Evolutionary conservation across 2,888 invertebrate genomes (phyloP), one percentile per base, ranked within the genome.

Genomic region (Muschampia plurimacula): DNA sequence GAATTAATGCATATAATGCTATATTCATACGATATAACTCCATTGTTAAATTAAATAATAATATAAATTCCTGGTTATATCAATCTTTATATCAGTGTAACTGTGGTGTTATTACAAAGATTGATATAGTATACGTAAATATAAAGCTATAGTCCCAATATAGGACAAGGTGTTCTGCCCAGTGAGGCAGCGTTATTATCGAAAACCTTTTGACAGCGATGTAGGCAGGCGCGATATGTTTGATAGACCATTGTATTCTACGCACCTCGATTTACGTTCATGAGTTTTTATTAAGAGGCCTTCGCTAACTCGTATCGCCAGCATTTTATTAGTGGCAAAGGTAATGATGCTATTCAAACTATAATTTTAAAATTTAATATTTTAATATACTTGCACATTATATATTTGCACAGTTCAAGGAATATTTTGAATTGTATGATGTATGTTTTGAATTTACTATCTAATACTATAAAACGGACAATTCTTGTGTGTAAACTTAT

Each of bases 181-280:
- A 57, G 2, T 57, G 57, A 22, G 57, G 28, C 57, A 28, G 46
- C 39, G 39, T 69, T 69, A 76, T 69, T 76, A 74, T 71, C 60
- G 66, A 66, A 71, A 74, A 76, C 75, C 67, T 72, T 75, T 73
- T 70, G 76, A 76, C 77, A 74, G 72, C 70, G 59, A 76, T 77
- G 75, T 75, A 70, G 76, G 65, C 74, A 67, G 67, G n/a, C 62
- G 41, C n/a, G 63, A 65, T 65, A 49, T 73, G 70, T 79, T 78
- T 81, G 83, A 83, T 83, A 78, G 82, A 80, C 81, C 70, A 83
- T 83, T 83, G 83, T 82, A 74, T 81, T 75, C 69, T 69, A 60
- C 62, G 64, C 78, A 52, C 15, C 52, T 81, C 73, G 69, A 79
- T 78, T 80, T 76, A 74, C 69, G 75, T 74, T 79, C 76, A 76